phyloP scores from a whole-genome alignment of 2,113 vertebrate genomes.

The Brachionichthys hirsutus region DNA sequence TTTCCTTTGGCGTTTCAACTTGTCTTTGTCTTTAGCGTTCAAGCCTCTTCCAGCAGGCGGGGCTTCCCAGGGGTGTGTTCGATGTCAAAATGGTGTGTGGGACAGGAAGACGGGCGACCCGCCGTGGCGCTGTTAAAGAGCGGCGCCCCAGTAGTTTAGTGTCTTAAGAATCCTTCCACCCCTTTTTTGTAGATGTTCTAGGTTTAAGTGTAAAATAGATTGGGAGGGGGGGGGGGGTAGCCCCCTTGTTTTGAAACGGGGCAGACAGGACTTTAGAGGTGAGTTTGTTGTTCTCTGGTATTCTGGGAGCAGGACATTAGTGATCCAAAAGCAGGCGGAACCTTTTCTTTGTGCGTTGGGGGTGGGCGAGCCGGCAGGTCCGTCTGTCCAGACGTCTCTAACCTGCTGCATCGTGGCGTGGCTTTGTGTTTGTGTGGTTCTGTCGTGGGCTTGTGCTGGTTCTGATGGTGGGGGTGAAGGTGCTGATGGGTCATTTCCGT shows the following conservation, averaged over 20 bases:
- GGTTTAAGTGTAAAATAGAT: constrained; percentile 14
- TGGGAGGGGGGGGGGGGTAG: not conserved
- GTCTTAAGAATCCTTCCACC: constrained; percentile 18
- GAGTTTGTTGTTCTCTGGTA: constrained; percentile 43
- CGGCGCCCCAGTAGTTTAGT: constrained; percentile 33
- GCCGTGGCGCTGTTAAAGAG: constrained; percentile 30
- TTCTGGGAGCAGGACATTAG: constrained; percentile 36
- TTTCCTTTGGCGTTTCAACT: constrained; percentile 30
- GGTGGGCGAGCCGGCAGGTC: constrained; percentile 32
- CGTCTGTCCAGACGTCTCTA: constrained; percentile 30
- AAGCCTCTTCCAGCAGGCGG: constrained; percentile 19
- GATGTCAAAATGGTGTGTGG: constrained; percentile 20
- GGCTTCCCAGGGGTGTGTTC: not conserved
- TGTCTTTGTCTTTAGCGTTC: constrained; percentile 40
- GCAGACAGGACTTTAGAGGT: constrained; percentile 8
- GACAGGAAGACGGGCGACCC: constrained; percentile 37
- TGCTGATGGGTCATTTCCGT: not conserved
- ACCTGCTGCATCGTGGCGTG: constrained; percentile 49
- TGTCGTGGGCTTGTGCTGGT: constrained; percentile 46
- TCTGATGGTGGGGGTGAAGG: constrained; percentile 14
- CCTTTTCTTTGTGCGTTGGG: constrained; percentile 9
- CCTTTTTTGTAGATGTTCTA: constrained; percentile 29
- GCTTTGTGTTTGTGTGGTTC: constrained; percentile 45
- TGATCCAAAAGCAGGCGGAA: constrained; percentile 38
- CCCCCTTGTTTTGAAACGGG: constrained; percentile 23